Evolutionary conservation across 2,888 invertebrate species (phyloP).

Genomic region (Heliconius sara): DNA sequence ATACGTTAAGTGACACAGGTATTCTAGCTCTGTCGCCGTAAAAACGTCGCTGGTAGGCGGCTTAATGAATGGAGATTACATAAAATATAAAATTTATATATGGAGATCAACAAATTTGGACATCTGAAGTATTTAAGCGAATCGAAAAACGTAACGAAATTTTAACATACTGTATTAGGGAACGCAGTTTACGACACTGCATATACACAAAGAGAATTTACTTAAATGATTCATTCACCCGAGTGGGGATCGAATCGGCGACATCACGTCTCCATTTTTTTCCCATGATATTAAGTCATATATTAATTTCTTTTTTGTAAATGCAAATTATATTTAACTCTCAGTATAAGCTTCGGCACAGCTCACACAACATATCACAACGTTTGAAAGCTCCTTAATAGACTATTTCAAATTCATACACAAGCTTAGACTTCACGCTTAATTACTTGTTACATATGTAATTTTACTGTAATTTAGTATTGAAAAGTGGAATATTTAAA

Average conservation of each 20-base stretch:
- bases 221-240: too few relatives aligned
- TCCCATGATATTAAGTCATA: too few relatives aligned
- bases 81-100: not conserved
- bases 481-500: not conserved
- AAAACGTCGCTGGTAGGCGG: not conserved
- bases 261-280: not conserved
- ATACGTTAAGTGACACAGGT: not conserved
- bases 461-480: not conserved
- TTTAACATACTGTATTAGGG: too few relatives aligned
- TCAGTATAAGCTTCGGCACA: not conserved
- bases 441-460: constrained; percentile 16
- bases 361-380: not conserved
- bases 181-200: too few relatives aligned
- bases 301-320: not conserved
- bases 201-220: too few relatives aligned
- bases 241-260: not conserved
- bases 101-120: not conserved
- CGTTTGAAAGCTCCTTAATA: constrained; percentile 6
- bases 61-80: not conserved
- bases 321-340: not conserved
- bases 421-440: constrained; percentile 9
- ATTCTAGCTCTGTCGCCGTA: not conserved
- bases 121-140: not conserved
- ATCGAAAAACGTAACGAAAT: too few relatives aligned
- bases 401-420: constrained; percentile 1